Evolutionary conservation across 2,888 invertebrate species (phyloP), one percentile per base, ranked within the genome.

Genomic region (Salticus scenicus): DNA sequence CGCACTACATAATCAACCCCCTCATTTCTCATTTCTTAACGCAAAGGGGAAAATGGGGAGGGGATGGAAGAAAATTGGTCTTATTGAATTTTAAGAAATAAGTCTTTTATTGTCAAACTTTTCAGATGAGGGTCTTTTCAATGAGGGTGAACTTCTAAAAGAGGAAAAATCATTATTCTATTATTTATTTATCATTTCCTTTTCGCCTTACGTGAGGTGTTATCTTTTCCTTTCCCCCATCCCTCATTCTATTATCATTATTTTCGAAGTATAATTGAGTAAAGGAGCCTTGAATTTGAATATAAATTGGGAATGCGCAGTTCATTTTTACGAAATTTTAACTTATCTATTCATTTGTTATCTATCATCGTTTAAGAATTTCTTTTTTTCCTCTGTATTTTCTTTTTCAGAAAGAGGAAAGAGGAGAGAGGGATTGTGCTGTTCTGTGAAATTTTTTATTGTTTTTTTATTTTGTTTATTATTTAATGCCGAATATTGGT

Each of bases 21-120:
- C 42, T 14, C 2, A 47, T 47, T 17, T 12, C 24, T 57, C 57
- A 57, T 57, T 57, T 57, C 57, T 57, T 57, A 57, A 24, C 57
- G 24, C 24, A 57, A 57, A 24, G 7, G 57, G 37, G 37, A n/a
- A n/a, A n/a, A n/a, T 37, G 10, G 37, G 37, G 37, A 10, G 37
- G 27, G 75, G 42, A 81, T 31, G n/a, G n/a, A n/a, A n/a, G n/a
- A n/a, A n/a, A n/a, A n/a, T n/a, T n/a, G 14, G 57, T 73, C 82
- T 84, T 77, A 84, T 84, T 84, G 77, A 78, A 84, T 84, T 78
- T 84, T 84, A 83, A 83, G 83, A 83, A 83, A 77, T 83, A 83
- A 83, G 83, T 73, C 77, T 83, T 83, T 83, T 77, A 83, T 83
- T 83, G 77, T 77, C 77, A 77, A 83, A 83, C 67, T 77, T 73